Evolutionary conservation across 2,888 invertebrate genomes (phyloP), one percentile per base, ranked within the genome.

Genomic region (Tridacna crocea): DNA sequence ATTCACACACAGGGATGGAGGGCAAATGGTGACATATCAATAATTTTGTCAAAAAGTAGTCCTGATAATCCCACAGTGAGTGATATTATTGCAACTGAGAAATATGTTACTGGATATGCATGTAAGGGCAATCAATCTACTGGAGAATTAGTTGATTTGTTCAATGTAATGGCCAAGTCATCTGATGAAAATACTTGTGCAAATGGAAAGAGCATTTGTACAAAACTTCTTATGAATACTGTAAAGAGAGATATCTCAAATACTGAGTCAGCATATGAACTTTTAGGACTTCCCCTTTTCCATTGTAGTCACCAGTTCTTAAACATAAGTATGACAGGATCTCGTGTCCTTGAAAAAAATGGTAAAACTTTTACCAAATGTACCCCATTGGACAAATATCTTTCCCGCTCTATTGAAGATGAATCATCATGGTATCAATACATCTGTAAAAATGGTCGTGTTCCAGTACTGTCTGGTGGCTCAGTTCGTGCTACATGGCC

Each of bases 41-140:
- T 89, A 0, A 88, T 89, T 51, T 36, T 88, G n/a, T 85, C 46
- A 89, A 84, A 75, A n/a, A n/a, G n/a, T n/a, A n/a, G n/a, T n/a
- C n/a, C n/a, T n/a, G n/a, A n/a, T n/a, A n/a, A n/a, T n/a, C 86
- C 86, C 22, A 83, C 85, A 15, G 79, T 83, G 15, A 60, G 85
- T 78, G 88, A 88, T 22, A 89, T 89, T 12, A 58, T 88, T 48
- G 83, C 74, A 60, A 82, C 82, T 27, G 87, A 79, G 76, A 84
- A 78, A 70, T 83, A 74, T 75, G 36, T 82, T 0, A 51, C 79
- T 51, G 83, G 87, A 12, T n/a, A n/a, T n/a, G n/a, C n/a, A n/a
- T n/a, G n/a, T n/a, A n/a, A n/a, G n/a, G n/a, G n/a, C n/a, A n/a
- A 87, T 75, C 72, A 87, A 47, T 61, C 82, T 12, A 87, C 82